Evolutionary conservation across 2,113 vertebrate genomes (phyloP), one percentile per base, ranked within the genome.

Genomic region (Hippocampus mohnikei): DNA sequence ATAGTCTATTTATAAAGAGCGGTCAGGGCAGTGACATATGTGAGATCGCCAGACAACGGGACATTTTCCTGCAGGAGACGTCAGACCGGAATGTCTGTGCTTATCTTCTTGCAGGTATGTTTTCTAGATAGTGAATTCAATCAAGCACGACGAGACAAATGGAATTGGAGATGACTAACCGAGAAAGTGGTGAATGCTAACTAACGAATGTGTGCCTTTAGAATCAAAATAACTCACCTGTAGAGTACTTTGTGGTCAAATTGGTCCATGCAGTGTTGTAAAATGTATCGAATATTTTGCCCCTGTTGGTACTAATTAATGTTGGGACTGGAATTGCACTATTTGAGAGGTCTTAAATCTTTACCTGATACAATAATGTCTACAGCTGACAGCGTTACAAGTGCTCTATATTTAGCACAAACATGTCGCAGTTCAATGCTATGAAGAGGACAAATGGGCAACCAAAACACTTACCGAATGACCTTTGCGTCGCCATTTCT

Each of bases 1-100:
- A 81, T 73, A 84, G 77, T 89, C 90, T 93, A 92, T 92, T 93
- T 89, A 91, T 93, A 92, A 85, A 79, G 73, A 52, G 58, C 73
- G 76, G 81, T 62, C 75, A 56, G 75, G 81, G 71, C 67, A 44
- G 66, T 71, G 71, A 81, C 84, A 78, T 59, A 78, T 13, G 55
- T 86, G 91, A 91, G 90, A 87, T 74, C 87, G 90, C 72, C 66
- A 9, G 79, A 89, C 80, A 67, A 62, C 72, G 70, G 75, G 83
- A 66, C 69, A 73, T 85, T 81, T 81, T 70, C 73, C 78, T 71
- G 59, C 70, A 75, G 72, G 68, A 78, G 61, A 65, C 62, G 85
- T 85, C n/a, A 68, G 67, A 70, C 63, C 66, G 75, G 78, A 81
- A 37, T 8, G 69, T 62, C 76, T 25, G 53, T 79, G 55, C 37